phyloP scores from a whole-genome alignment of 2,797 vertebrate species.

The Helarctos malayanus region DNA sequence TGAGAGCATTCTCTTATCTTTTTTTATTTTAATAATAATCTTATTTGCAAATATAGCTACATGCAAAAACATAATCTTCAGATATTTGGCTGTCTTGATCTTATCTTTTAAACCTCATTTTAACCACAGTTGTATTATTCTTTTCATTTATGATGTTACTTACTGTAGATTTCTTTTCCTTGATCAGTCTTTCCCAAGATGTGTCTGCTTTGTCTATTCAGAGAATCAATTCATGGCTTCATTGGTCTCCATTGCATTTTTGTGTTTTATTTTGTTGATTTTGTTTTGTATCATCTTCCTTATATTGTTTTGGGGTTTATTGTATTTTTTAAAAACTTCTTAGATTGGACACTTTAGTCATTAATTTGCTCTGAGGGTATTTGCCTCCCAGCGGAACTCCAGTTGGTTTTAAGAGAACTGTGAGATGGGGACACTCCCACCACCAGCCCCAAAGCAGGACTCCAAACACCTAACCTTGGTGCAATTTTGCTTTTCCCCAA shows the following conservation, averaged over 20 bases:
- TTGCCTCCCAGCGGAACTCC: background rate
- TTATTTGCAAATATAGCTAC: background rate
- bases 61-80: slow-evolving; percentile 25
- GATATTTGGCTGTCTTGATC: background rate
- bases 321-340: background rate
- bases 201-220: background rate
- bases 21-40: background rate
- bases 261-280: slow-evolving; percentile 18
- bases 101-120: background rate
- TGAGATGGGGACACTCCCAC: too few species aligned
- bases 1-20: background rate
- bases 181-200: background rate
- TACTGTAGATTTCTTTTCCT: background rate
- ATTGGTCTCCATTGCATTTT: background rate
- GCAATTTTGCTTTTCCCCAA: background rate
- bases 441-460: background rate
- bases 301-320: background rate
- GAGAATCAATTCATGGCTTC: slow-evolving; percentile 28
- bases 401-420: background rate
- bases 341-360: background rate
- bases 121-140: background rate
- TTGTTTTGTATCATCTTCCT: background rate
- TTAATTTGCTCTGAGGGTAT: background rate
- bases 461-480: background rate
- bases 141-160: background rate